A percentile compares a stretch with the other conserved stretches of the same genome.
Conservation (phyloP, 2,797 vertebrate species). For the Acipenser ruthenus region DNA sequence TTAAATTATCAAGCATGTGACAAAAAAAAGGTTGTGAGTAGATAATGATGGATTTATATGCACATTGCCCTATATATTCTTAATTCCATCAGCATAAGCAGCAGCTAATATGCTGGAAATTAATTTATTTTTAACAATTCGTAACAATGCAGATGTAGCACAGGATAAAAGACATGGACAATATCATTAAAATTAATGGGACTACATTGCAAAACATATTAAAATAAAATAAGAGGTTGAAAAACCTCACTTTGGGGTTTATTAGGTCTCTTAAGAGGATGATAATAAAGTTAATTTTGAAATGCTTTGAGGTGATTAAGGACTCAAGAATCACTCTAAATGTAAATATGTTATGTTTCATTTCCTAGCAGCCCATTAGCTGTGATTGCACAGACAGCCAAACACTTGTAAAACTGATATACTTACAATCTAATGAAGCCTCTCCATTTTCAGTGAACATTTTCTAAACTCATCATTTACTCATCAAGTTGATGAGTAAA, state of each 20-base stretch:
- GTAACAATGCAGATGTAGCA: conserved; percentile 4
- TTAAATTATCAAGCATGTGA: background rate
- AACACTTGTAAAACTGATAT: conserved; percentile 44
- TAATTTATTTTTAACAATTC: conserved; percentile 14
- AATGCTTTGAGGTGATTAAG: conserved; percentile 61
- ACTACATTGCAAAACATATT: conserved; percentile 31
- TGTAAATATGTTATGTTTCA: conserved; percentile 70
- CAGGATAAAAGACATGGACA: conserved; percentile 26
- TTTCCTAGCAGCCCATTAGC: conserved; percentile 44
- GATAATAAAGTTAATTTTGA: conserved; percentile 57
- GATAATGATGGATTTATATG: conserved; percentile 11
- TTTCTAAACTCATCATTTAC: conserved; percentile 27
- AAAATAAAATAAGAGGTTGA: conserved; percentile 22
- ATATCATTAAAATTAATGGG: conserved; percentile 37
- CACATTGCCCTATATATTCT: background rate
- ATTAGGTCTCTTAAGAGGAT: conserved; percentile 42
- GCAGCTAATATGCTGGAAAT: conserved; percentile 25
- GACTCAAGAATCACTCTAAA: conserved; percentile 64
- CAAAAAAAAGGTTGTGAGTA: conserved; percentile 9
- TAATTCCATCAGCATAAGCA: conserved; percentile 6
- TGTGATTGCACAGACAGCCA: conserved; percentile 46
- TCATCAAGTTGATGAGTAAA: conserved; percentile 9
- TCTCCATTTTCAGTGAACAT: conserved; percentile 39
- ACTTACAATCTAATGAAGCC: conserved; percentile 69
- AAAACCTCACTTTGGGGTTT: conserved; percentile 38